Conservation (phyloP, 2,888 invertebrate species). For the Lasioglossum oenotherae region DNA sequence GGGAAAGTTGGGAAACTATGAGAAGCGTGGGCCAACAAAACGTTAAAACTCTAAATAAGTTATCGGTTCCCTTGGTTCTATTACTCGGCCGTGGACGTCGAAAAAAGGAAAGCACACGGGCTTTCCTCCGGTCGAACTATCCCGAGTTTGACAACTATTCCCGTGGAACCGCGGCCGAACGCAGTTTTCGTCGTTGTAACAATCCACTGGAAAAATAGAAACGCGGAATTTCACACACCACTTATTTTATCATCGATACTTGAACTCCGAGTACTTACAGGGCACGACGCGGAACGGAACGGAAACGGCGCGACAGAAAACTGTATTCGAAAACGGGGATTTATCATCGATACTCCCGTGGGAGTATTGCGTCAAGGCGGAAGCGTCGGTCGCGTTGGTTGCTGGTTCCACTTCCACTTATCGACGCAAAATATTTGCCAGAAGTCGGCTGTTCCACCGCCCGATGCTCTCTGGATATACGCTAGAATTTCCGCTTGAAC, state of each 20-base stretch:
- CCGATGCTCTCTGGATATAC: slow-evolving; percentile 31
- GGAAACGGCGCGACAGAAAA: background rate
- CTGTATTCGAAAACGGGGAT: slow-evolving; percentile 31
- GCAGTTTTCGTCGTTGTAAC: background rate
- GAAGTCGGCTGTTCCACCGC: slow-evolving; percentile 37
- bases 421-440: slow-evolving; percentile 62
- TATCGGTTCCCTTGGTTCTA: background rate
- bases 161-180: background rate
- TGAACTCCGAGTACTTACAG: background rate
- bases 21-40: background rate
- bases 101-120: background rate
- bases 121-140: background rate
- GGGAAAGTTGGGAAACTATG: background rate
- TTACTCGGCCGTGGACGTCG: background rate
- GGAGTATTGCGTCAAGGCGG: slow-evolving; percentile 13
- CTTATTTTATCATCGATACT: slow-evolving; percentile 29
- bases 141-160: background rate
- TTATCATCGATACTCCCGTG: slow-evolving; percentile 33
- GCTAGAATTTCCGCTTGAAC: slow-evolving; percentile 52
- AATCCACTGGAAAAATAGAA: slow-evolving; percentile 9
- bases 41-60: background rate
- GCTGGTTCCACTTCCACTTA: slow-evolving; percentile 50
- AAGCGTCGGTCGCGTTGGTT: slow-evolving; percentile 46
- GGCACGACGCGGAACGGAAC: background rate
- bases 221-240: background rate